These are phyloP conservation scores for Hydra vulgaris DNA, from an alignment of 30 jellyfish, hydroid and myxozoan genomes.

Conservation along the genomic window DNA sequence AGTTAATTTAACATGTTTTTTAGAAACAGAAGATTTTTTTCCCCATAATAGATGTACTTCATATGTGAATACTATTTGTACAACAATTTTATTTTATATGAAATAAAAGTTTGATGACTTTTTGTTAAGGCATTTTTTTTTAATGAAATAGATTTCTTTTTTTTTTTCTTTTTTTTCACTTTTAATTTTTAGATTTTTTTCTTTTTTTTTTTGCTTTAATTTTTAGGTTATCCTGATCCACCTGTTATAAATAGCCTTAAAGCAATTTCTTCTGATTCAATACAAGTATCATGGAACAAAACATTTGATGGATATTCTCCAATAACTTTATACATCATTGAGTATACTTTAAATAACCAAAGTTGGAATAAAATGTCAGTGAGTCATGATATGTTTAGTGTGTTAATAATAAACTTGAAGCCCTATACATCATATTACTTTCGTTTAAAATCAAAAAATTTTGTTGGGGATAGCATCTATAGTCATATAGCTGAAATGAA, in stretches of 20 bases:
- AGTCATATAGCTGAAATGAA: neutral
- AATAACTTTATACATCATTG: neutral
- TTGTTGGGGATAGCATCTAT: neutral
- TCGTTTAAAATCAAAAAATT: neutral
- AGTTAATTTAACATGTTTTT: no score
- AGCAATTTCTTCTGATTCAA: neutral
- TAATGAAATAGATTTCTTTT: no score
- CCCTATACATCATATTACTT: neutral
- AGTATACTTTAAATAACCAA: neutral
- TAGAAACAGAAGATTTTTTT: no score
- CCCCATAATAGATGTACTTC: no score
- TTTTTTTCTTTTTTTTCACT: no score
- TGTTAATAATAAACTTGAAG: neutral
- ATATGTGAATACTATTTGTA: no score
- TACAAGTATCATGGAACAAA: neutral
- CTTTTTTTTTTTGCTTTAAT: no score
- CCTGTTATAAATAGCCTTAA: neutral
- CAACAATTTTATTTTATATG: no score
- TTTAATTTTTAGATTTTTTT: no score
- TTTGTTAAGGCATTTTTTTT: no score
- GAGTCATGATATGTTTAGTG: neutral
- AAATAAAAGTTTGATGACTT: no score
- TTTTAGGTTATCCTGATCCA: neutral
- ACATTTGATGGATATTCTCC: constrained; percentile 3
- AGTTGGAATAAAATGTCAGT: neutral